These are phyloP conservation scores for Nibea albiflora DNA, from an alignment of 2,113 vertebrate genomes.

Conservation along the genomic window DNA sequence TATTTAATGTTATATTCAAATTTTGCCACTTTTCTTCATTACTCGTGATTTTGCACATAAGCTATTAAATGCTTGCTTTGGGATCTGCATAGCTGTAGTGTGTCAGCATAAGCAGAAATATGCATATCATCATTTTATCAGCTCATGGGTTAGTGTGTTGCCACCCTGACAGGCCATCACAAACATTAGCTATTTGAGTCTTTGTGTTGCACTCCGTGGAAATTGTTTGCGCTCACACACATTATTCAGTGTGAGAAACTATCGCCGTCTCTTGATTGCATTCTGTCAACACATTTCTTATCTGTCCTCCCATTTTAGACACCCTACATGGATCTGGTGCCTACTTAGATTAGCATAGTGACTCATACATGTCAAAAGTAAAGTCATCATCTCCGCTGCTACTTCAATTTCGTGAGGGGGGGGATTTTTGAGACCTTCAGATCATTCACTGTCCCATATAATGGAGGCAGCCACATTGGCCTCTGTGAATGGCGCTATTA, in stretches of 20 bases:
- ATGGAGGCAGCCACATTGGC: slow-evolving; percentile 28
- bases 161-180: slow-evolving; percentile 24
- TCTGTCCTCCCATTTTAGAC: slow-evolving; percentile 26
- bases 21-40: background rate
- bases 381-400: slow-evolving; percentile 8
- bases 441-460: slow-evolving; percentile 52
- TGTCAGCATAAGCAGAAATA: background rate
- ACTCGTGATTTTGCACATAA: background rate
- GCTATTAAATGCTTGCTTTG: background rate
- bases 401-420: slow-evolving; percentile 11
- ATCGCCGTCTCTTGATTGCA: slow-evolving; percentile 8
- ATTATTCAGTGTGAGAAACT: slow-evolving; percentile 33
- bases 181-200: slow-evolving; percentile 21
- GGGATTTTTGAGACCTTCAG: slow-evolving; percentile 39
- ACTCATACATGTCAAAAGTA: slow-evolving; percentile 32
- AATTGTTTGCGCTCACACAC: slow-evolving; percentile 23
- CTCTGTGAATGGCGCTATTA: slow-evolving; percentile 65
- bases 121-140: slow-evolving; percentile 6
- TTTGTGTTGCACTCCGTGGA: slow-evolving; percentile 24
- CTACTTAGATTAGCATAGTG: slow-evolving; percentile 36
- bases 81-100: background rate
- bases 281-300: slow-evolving; percentile 43
- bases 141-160: slow-evolving; percentile 16
- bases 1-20: background rate
- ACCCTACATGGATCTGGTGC: slow-evolving; percentile 20